These are phyloP conservation scores for Naso thynnoides DNA, from an alignment of 2,797 vertebrate species.

Conservation along the genomic window DNA sequence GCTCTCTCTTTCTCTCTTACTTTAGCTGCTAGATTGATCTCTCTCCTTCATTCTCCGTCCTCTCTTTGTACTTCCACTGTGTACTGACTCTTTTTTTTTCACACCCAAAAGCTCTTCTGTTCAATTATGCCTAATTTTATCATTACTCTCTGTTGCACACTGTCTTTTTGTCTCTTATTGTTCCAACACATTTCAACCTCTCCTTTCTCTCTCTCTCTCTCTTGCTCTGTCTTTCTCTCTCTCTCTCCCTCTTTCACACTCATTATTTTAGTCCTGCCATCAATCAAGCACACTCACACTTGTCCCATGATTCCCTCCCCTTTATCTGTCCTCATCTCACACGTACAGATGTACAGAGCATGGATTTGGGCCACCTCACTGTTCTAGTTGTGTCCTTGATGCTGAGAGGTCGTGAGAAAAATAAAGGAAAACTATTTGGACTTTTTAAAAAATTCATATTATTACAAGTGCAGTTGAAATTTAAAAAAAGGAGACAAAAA, in stretches of 20 bases:
- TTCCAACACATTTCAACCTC: slow-evolving; percentile 15
- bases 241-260: slow-evolving; percentile 7
- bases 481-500: slow-evolving; percentile 8
- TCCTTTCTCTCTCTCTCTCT: slow-evolving; percentile 11
- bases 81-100: slow-evolving; percentile 38
- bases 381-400: slow-evolving; percentile 29
- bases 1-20: slow-evolving; percentile 32
- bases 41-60: slow-evolving; percentile 46
- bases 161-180: slow-evolving; percentile 26
- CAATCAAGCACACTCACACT: slow-evolving; percentile 50
- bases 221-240: too few relatives aligned
- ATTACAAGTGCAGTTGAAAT: neutral
- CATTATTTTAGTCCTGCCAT: slow-evolving; percentile 62
- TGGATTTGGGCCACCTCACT: slow-evolving; percentile 43
- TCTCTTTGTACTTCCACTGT: slow-evolving; percentile 48
- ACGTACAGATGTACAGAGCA: neutral
- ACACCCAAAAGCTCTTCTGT: slow-evolving; percentile 58
- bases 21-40: slow-evolving; percentile 61
- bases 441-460: slow-evolving; percentile 21
- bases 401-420: slow-evolving; percentile 15
- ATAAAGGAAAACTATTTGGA: slow-evolving; percentile 11
- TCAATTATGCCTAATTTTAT: slow-evolving; percentile 63
- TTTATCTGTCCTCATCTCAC: slow-evolving; percentile 8
- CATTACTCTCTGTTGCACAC: slow-evolving; percentile 49
- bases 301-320: slow-evolving; percentile 37